Conservation (phyloP, 2,797 vertebrate genomes). For the Protosalanx chinensis region DNA sequence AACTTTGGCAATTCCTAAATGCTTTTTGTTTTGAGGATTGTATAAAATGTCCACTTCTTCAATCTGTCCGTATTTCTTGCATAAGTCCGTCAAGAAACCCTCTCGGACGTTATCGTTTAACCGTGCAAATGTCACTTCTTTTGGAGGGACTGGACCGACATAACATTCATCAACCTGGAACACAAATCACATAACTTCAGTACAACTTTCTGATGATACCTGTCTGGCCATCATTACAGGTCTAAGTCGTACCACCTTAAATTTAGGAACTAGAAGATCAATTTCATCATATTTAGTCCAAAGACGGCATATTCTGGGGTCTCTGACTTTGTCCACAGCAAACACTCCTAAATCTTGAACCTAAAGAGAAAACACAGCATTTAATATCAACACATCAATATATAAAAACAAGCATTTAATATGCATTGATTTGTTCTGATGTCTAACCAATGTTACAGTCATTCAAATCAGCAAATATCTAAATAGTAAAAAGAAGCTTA, state of each 20-base stretch:
- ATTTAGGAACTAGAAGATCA: constrained; percentile 85
- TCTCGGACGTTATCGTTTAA: constrained; percentile 94
- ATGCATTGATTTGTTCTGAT: neutral
- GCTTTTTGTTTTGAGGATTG: constrained; percentile 94
- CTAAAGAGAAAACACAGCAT: constrained; percentile 34
- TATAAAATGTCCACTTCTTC: constrained; percentile 94
- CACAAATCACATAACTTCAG: constrained; percentile 12
- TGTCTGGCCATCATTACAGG: neutral
- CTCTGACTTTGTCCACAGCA: constrained; percentile 84
- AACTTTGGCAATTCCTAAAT: constrained; percentile 92
- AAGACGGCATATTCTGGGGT: constrained; percentile 88
- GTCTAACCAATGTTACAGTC: neutral
- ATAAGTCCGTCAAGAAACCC: constrained; percentile 90
- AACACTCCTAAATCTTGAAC: constrained; percentile 85
- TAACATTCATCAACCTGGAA: constrained; percentile 92
- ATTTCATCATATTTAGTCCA: constrained; percentile 86
- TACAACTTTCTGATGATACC: neutral
- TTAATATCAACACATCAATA: neutral
- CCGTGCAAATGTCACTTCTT: constrained; percentile 95
- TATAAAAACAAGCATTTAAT: no score
- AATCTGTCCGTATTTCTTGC: constrained; percentile 86
- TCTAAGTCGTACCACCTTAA: constrained; percentile 73
- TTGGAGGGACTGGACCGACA: constrained; percentile 89
- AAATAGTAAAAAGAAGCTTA: constrained; percentile 60
- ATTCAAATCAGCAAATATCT: neutral